Conservation (phyloP, 1,140 invertebrate species). For the Aethina tumida region DNA sequence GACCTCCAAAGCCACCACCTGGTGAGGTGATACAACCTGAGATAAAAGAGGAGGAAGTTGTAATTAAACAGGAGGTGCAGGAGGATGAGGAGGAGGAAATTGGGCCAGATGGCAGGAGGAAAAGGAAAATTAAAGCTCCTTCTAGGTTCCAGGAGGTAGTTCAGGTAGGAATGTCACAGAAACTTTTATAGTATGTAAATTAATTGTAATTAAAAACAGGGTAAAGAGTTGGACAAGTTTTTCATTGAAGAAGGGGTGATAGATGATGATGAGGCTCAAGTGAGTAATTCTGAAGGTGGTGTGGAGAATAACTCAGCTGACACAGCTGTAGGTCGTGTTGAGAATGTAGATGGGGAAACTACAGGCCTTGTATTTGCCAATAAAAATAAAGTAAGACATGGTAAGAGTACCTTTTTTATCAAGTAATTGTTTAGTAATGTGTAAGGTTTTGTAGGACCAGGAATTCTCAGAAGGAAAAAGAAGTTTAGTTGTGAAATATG, state of each 20-base stretch:
- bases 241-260: constrained; percentile 61
- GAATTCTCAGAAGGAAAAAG: constrained; percentile 35
- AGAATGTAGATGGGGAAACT: constrained; percentile 46
- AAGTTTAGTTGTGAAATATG: constrained; percentile 46
- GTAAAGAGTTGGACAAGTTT: constrained; percentile 62
- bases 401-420: no score
- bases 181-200: no score
- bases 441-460: constrained; percentile 29
- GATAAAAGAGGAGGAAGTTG: constrained; percentile 18
- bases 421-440: constrained; percentile 5
- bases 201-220: no score
- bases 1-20: constrained; percentile 47
- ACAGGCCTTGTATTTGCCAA: constrained; percentile 50
- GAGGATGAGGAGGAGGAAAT: constrained; percentile 35
- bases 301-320: constrained; percentile 23
- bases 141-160: constrained; percentile 56
- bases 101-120: constrained; percentile 45
- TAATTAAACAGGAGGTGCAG: constrained; percentile 36
- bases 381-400: constrained; percentile 27
- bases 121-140: constrained; percentile 53
- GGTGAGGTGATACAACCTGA: constrained; percentile 9
- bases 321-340: constrained; percentile 56
- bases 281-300: constrained; percentile 22
- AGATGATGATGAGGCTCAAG: constrained; percentile 48
- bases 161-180: constrained; percentile 41